These are phyloP conservation scores for Heliconius erato DNA, from an alignment of 2,888 invertebrate genomes.

Conservation along the genomic window DNA sequence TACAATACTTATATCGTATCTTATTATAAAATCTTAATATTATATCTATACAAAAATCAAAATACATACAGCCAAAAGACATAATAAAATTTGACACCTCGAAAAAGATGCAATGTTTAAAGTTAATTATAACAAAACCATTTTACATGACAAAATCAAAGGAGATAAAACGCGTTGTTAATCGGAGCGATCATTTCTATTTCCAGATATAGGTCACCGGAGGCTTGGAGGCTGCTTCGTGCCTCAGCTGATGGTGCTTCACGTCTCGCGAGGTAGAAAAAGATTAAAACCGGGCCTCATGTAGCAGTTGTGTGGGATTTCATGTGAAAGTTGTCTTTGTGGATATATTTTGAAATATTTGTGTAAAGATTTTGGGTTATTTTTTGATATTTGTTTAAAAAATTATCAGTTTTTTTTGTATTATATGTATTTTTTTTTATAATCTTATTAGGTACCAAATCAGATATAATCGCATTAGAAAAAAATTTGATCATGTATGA, in stretches of 20 bases:
- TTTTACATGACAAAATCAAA: constrained; percentile 27
- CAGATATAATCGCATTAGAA: too few relatives aligned
- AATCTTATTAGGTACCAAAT: too few relatives aligned
- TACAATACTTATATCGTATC: neutral
- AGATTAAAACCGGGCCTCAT: constrained; percentile 18
- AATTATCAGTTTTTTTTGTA: neutral
- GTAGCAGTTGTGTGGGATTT: neutral
- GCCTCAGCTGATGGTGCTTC: constrained; percentile 29
- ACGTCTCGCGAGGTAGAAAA: constrained; percentile 32
- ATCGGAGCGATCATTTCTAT: constrained; percentile 45
- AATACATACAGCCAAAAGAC: neutral
- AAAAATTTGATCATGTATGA: neutral
- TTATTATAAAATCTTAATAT: too few relatives aligned
- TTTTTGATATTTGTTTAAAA: neutral
- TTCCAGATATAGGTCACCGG: constrained; percentile 47
- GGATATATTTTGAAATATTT: neutral
- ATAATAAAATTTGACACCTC: neutral
- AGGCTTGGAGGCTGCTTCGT: constrained; percentile 38
- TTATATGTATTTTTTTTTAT: neutral
- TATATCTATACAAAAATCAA: too few relatives aligned
- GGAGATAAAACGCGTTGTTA: constrained; percentile 31
- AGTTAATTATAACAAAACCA: neutral
- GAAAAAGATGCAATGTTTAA: neutral
- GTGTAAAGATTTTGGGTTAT: neutral
- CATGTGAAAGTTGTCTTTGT: neutral